Evolutionary conservation across 2,888 invertebrate species (phyloP), one percentile per base, ranked within the genome.

Genomic region (Caenorhabditis auriculariae): DNA sequence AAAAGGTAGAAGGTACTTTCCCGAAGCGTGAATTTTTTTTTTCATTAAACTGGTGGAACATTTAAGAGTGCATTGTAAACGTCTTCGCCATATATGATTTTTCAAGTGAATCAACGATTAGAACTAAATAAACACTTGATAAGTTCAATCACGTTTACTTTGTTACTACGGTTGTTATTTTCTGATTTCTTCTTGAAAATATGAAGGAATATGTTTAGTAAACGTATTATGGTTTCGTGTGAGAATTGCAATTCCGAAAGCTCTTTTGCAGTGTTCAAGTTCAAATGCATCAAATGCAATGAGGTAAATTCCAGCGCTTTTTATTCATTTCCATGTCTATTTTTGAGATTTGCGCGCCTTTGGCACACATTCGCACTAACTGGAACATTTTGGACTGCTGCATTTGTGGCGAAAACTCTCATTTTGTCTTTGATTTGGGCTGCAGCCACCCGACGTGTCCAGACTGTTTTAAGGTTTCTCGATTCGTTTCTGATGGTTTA

Each of bases 241-340:
- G 49, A 48, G 7, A 49, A 54, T 17, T 48, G 49, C 39, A 12
- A 46, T 23, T 21, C 19, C 5, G 7, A 19, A 1, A 19, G 42
- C 12, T 7, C 35, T 15, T 57, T 29, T 19, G 63, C 60, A 4
- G 24, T 43, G 17, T 62, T 73, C 44, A 41, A 41, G 2, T 72
- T 72, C 51, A 72, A 72, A 38, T 72, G 72, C 50, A 39, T 50
- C 27, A 28, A 44, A 12, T 71, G 71, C 44, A 46, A 47, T n/a
- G 72, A 74, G 47, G 67, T 63, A 47, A 41, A 38, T 26, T 23
- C 32, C 17, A 26, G 17, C 57, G n/a, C 45, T 15, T 46, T 24
- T 26, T 23, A 19, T 49, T 52, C n/a, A n/a, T n/a, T n/a, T n/a
- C n/a, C n/a, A n/a, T n/a, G n/a, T n/a, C n/a, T n/a, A n/a, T n/a